phyloP scores from a whole-genome alignment of 2,113 vertebrate species.

The Uropsilus gracilis region DNA sequence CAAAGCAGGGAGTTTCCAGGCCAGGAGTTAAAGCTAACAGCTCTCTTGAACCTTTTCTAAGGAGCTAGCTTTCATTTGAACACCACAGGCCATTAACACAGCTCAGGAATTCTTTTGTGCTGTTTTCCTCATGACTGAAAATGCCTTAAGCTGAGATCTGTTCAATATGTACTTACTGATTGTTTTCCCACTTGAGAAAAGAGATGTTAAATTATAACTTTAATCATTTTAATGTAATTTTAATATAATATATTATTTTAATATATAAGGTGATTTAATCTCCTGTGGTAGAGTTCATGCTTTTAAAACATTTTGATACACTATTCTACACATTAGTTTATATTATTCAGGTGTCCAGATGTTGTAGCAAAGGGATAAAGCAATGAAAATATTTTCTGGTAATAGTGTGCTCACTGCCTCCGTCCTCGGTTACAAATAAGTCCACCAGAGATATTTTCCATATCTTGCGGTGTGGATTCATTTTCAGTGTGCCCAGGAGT shows the following conservation, averaged over 20 bases:
- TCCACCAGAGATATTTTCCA: background rate
- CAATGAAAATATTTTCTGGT: background rate
- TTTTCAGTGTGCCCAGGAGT: background rate
- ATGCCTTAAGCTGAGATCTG: background rate
- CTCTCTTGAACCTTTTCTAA: background rate
- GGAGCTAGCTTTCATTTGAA: background rate
- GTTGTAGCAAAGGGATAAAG: background rate
- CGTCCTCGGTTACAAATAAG: background rate
- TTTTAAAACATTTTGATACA: background rate
- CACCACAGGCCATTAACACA: fast-evolving
- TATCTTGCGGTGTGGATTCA: background rate
- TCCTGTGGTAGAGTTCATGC: background rate
- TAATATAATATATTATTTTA: background rate
- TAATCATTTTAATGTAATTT: background rate
- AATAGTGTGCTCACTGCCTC: background rate
- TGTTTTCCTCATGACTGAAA: background rate
- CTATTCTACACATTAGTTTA: background rate
- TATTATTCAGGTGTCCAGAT: background rate
- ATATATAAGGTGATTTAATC: background rate
- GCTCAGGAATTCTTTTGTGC: background rate
- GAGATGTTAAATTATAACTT: background rate
- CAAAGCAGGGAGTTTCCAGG: background rate
- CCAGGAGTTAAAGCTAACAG: background rate
- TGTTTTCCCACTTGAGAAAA: background rate
- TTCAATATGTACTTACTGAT: background rate